Evolutionary conservation across 2,113 vertebrate species (phyloP).

Genomic region (Notothenia rossii): DNA sequence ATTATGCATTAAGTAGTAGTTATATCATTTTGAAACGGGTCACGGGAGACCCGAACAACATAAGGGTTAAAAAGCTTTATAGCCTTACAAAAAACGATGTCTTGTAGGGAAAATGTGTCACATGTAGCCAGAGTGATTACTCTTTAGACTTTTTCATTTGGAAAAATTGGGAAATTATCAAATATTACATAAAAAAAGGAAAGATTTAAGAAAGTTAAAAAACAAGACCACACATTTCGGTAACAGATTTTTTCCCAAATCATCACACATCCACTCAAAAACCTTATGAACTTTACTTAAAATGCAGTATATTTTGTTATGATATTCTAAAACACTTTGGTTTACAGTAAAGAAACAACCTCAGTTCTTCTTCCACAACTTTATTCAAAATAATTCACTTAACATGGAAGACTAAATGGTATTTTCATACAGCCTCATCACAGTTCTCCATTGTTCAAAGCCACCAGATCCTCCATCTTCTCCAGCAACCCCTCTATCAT

Average conservation of each 20-base stretch:
- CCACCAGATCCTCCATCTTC: conserved; percentile 70
- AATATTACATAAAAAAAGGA: background rate
- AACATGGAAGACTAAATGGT: background rate
- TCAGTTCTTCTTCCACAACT: background rate
- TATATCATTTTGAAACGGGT: no score
- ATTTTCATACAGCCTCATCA: background rate
- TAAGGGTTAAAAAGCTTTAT: background rate
- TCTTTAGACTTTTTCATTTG: background rate
- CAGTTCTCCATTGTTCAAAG: conserved; percentile 32
- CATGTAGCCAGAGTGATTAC: background rate
- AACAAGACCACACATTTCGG: background rate
- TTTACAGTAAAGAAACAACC: background rate
- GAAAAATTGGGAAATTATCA: background rate
- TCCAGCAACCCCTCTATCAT: conserved; percentile 59
- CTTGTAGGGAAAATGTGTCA: background rate
- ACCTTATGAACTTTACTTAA: background rate
- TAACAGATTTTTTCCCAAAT: background rate
- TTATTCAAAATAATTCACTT: conserved; percentile 17
- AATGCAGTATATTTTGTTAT: background rate
- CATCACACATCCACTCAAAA: background rate
- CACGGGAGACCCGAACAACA: no score
- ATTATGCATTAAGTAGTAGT: no score
- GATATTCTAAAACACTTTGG: background rate
- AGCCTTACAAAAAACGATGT: background rate
- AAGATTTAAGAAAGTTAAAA: background rate